phyloP scores from a whole-genome alignment of 2,113 vertebrate genomes.

The Cairina moschata region DNA sequence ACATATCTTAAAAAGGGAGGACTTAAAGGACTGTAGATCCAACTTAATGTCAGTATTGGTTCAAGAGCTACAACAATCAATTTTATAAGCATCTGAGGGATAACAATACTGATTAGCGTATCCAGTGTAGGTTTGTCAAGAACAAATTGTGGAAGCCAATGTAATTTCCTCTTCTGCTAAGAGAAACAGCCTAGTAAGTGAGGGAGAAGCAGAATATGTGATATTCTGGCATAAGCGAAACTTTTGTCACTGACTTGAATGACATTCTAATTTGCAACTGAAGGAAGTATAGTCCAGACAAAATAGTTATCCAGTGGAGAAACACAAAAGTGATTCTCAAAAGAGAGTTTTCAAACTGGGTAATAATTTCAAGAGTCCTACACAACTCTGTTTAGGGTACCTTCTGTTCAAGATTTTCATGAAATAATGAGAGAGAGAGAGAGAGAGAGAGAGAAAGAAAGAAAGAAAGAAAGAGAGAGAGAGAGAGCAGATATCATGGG shows the following conservation, averaged over 20 bases:
- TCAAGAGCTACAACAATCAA: background rate
- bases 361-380: background rate
- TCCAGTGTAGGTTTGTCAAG: background rate
- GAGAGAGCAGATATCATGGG: background rate
- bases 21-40: background rate
- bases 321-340: background rate
- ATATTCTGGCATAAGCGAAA: background rate
- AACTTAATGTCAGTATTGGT: background rate
- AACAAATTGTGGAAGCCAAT: background rate
- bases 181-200: background rate
- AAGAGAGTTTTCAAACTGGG: background rate
- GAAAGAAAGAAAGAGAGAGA: too few species aligned
- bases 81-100: background rate
- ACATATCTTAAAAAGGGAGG: background rate
- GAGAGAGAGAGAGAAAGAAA: too few species aligned
- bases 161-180: background rate
- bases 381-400: background rate
- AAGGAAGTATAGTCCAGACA: background rate
- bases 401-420: background rate
- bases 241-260: background rate
- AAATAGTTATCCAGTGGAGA: background rate
- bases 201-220: background rate
- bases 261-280: background rate
- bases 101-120: background rate
- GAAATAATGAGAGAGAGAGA: background rate